Percentiles rank a stretch among this genome's conserved stretches.
These are phyloP conservation scores for Melieria omissa DNA, from an alignment of 2,888 invertebrate genomes.

Conservation along the genomic window DNA sequence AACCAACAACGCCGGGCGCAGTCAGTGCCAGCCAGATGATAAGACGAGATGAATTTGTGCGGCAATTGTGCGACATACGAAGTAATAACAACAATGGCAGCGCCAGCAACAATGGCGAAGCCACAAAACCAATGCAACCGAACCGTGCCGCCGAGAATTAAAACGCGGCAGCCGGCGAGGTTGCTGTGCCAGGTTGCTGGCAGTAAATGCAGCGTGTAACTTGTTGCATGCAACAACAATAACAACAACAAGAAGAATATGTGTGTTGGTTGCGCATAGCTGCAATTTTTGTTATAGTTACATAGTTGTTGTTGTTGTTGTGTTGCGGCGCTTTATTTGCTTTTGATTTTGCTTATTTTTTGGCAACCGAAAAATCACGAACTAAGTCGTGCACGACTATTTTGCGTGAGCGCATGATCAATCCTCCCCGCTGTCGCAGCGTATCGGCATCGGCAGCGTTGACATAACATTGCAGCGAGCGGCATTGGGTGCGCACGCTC, in stretches of 20 bases:
- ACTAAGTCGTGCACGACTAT: conserved; percentile 67
- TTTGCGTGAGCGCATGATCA: conserved; percentile 67
- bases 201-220: neutral
- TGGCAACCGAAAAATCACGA: conserved; percentile 59
- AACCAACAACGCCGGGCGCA: conserved; percentile 11
- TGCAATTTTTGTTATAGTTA: no score
- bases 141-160: conserved; percentile 30
- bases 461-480: no score
- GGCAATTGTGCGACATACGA: conserved; percentile 20
- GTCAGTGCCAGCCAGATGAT: conserved; percentile 21
- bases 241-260: conserved; percentile 4
- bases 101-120: neutral
- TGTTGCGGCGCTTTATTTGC: conserved; percentile 43
- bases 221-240: conserved; percentile 36
- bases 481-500: neutral
- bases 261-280: no score
- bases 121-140: conserved; percentile 7
- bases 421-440: conserved; percentile 48
- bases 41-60: conserved; percentile 37
- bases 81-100: conserved; percentile 22
- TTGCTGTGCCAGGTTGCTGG: conserved; percentile 23
- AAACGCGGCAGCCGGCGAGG: conserved; percentile 28
- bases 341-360: conserved; percentile 48
- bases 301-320: conserved; percentile 34
- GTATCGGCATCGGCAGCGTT: neutral